A percentile compares a stretch with the other conserved stretches of the same genome.
phyloP scores from a whole-genome alignment of 2,797 vertebrate genomes.

The Tolypeutes matacus region DNA sequence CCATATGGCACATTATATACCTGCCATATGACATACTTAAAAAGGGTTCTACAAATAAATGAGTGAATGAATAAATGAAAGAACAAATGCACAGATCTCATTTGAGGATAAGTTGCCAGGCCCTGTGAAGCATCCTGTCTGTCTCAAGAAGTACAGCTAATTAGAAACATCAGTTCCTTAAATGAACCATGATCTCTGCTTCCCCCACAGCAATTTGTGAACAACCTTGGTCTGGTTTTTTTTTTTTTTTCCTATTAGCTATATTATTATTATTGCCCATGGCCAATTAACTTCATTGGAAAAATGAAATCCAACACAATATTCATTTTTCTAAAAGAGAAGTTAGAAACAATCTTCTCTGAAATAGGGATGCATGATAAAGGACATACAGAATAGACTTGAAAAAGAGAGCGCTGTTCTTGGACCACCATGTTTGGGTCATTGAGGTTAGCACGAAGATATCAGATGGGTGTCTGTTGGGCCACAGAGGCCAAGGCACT shows the following conservation, averaged over 20 bases:
- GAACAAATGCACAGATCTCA: neutral
- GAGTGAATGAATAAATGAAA: neutral
- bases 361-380: slow-evolving; percentile 66
- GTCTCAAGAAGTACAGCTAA: neutral
- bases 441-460: neutral
- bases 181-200: slow-evolving; percentile 53
- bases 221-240: slow-evolving; percentile 62
- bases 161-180: slow-evolving; percentile 28
- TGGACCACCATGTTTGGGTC: neutral
- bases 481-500: slow-evolving; percentile 25
- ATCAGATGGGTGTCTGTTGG: neutral
- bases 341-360: slow-evolving; percentile 73
- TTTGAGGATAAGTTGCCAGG: neutral
- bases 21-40: neutral
- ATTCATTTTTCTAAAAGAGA: slow-evolving; percentile 82
- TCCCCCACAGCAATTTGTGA: slow-evolving; percentile 55
- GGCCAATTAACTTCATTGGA: slow-evolving; percentile 79
- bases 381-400: slow-evolving; percentile 69
- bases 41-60: neutral
- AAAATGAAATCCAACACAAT: slow-evolving; percentile 78
- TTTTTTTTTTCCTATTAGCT: slow-evolving; percentile 70
- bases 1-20: neutral
- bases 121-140: neutral
- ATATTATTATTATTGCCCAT: slow-evolving; percentile 65
- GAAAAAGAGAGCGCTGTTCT: slow-evolving; percentile 48